Percentiles rank a stretch among this genome's conserved stretches.
These are phyloP conservation scores for Melospiza georgiana DNA, from an alignment of 2,113 vertebrate genomes.

Conservation along the genomic window DNA sequence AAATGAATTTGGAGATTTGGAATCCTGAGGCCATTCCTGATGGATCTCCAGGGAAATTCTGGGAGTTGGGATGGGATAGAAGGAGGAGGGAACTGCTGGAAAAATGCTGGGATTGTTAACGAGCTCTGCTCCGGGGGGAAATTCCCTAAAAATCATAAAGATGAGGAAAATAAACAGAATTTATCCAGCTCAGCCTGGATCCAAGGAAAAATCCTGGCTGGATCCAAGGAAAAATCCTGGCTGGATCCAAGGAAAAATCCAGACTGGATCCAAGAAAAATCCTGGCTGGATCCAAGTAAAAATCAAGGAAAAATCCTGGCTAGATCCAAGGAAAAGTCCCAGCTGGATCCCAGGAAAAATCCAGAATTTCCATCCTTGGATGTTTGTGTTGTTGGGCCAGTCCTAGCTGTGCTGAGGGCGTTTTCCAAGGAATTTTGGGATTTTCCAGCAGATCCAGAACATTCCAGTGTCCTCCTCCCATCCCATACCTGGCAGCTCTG, in stretches of 20 bases:
- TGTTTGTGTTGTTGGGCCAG: neutral
- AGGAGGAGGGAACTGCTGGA: neutral
- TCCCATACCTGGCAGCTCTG: rapidly evolving
- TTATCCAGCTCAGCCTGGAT: neutral
- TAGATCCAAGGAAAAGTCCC: neutral
- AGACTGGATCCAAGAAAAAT: neutral
- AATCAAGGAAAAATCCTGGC: too few relatives aligned
- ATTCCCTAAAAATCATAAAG: neutral
- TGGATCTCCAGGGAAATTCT: neutral
- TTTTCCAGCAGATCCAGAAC: neutral
- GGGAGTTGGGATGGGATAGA: rapidly evolving
- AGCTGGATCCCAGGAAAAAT: neutral
- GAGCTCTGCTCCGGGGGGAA: neutral
- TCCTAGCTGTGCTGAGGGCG: rapidly evolving
- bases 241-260: neutral
- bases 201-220: neutral
- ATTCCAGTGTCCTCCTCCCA: neutral
- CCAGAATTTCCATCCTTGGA: neutral
- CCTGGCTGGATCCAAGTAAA: too few relatives aligned
- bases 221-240: neutral
- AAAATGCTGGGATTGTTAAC: neutral
- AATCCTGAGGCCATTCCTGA: neutral
- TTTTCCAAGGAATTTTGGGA: neutral
- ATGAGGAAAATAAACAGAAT: rapidly evolving
- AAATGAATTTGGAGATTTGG: neutral